These are phyloP conservation scores for Rhagium mordax DNA, from an alignment of 2,888 invertebrate species.

Conservation along the genomic window DNA sequence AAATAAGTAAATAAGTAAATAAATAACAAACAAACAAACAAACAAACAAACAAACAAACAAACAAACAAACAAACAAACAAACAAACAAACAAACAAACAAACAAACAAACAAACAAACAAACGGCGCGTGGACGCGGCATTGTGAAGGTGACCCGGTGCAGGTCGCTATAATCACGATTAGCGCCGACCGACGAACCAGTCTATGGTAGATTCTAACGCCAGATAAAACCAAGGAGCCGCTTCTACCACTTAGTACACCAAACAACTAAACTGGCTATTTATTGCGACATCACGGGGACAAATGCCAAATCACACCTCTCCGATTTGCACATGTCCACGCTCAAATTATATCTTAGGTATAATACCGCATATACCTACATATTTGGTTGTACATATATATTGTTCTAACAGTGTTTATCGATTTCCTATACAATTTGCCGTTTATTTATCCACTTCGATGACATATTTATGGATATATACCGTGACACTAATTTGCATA, in stretches of 20 bases:
- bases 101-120: too few species aligned
- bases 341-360: slow-evolving; percentile 6
- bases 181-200: slow-evolving; percentile 60
- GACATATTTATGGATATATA: too few species aligned
- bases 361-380: neutral
- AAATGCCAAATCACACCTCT: slow-evolving; percentile 32
- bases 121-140: slow-evolving; percentile 66
- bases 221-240: slow-evolving; percentile 57
- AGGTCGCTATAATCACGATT: slow-evolving; percentile 65
- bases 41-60: too few species aligned
- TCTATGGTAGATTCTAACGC: slow-evolving; percentile 62
- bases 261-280: slow-evolving; percentile 33
- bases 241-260: slow-evolving; percentile 43
- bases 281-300: slow-evolving; percentile 37
- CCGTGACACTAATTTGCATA: too few species aligned
- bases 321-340: slow-evolving; percentile 4
- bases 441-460: too few species aligned
- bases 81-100: too few species aligned
- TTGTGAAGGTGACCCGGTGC: slow-evolving; percentile 69
- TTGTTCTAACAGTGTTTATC: neutral
- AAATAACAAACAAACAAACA: too few species aligned
- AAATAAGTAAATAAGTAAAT: too few species aligned
- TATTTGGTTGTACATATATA: too few species aligned
- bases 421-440: neutral
- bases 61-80: too few species aligned